Percentiles rank a stretch among this genome's conserved stretches.
phyloP scores from a whole-genome alignment of 1,140 invertebrate species.

The honey bee (Apis mellifera) region DNA sequence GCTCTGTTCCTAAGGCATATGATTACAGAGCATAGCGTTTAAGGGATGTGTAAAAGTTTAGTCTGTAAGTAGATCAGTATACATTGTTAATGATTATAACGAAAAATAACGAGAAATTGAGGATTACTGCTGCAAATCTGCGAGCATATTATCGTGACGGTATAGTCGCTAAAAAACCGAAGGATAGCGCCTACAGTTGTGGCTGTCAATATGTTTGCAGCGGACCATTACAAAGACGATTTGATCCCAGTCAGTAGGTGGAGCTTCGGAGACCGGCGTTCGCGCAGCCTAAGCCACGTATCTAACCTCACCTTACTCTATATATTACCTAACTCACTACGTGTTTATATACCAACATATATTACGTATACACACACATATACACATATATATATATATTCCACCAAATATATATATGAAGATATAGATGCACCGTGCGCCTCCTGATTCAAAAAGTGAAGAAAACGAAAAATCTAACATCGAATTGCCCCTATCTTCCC shows the following conservation, averaged over 20 bases:
- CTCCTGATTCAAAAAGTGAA: constrained; percentile 74
- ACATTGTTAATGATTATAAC: constrained; percentile 40
- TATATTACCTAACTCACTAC: constrained; percentile 81
- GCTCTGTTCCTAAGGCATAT: constrained; percentile 50
- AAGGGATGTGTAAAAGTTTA: constrained; percentile 66
- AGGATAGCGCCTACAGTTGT: constrained; percentile 79
- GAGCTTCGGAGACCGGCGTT: constrained; percentile 79
- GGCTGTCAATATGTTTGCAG: constrained; percentile 82
- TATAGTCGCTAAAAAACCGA: constrained; percentile 69
- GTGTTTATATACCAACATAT: constrained; percentile 80
- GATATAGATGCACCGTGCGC: constrained; percentile 71
- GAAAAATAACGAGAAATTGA: constrained; percentile 48
- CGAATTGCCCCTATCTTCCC: neutral
- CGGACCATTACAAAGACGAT: constrained; percentile 81
- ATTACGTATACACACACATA: constrained; percentile 74
- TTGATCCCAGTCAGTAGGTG: constrained; percentile 82
- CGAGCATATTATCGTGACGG: constrained; percentile 68
- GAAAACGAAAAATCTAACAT: neutral
- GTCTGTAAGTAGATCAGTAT: constrained; percentile 62
- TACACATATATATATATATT: constrained; percentile 60
- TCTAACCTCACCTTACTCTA: constrained; percentile 82
- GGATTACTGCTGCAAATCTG: constrained; percentile 60
- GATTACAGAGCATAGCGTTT: constrained; percentile 61
- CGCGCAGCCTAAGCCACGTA: constrained; percentile 82
- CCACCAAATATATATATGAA: constrained; percentile 59